Percentiles rank a stretch among this genome's conserved stretches.
Evolutionary conservation across 2,888 invertebrate species (phyloP).

Genomic region (Minunthozetes semirufus): DNA sequence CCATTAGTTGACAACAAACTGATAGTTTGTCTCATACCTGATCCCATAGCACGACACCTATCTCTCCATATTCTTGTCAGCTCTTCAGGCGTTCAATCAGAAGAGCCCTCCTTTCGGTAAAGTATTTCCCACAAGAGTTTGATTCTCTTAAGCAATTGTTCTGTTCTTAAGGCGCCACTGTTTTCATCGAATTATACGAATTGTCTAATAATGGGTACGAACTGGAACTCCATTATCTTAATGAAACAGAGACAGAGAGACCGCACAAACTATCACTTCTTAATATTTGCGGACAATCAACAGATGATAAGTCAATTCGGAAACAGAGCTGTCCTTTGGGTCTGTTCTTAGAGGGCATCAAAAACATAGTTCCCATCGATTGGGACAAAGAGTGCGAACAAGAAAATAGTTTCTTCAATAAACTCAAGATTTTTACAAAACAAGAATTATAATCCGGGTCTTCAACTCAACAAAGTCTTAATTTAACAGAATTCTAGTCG

Average conservation of each 20-base stretch:
- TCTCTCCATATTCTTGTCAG: background rate
- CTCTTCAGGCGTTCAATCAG: background rate
- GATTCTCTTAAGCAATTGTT: background rate
- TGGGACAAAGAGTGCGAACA: background rate
- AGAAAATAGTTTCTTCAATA: background rate
- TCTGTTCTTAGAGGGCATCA: background rate
- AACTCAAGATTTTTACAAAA: too few relatives aligned
- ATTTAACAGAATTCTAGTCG: too few relatives aligned
- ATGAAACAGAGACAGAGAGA: background rate
- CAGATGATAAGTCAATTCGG: background rate
- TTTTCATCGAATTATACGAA: constrained; percentile 5
- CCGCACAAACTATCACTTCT: background rate
- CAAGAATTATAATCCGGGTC: too few relatives aligned
- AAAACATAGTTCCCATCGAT: background rate
- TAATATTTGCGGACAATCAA: background rate
- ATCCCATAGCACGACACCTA: constrained; percentile 4
- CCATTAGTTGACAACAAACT: background rate
- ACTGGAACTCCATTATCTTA: constrained; percentile 1
- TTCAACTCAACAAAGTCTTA: too few relatives aligned
- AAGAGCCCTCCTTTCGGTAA: constrained; percentile 6
- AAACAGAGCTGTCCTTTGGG: background rate
- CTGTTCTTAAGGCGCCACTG: background rate
- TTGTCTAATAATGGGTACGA: background rate
- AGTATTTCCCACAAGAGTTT: background rate
- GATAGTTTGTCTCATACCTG: background rate